These are phyloP conservation scores for Mamestra brassicae DNA, from an alignment of 2,888 invertebrate genomes.

Conservation along the genomic window DNA sequence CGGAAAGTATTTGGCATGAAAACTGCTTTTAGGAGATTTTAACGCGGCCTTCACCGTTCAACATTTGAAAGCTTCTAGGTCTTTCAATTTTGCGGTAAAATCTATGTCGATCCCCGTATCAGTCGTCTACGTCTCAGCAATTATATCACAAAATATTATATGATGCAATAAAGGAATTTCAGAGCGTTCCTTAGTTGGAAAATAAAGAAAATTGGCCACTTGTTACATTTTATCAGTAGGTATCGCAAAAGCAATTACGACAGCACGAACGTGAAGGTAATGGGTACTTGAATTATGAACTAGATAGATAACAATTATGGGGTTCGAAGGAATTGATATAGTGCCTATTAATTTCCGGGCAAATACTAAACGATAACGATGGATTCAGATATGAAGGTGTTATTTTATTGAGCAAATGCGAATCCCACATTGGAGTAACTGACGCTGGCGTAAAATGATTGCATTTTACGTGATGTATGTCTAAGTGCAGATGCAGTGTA, in stretches of 20 bases:
- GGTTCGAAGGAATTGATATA: constrained; percentile 55
- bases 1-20: constrained; percentile 19
- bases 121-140: constrained; percentile 2
- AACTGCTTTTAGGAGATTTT: constrained; percentile 7
- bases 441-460: constrained; percentile 60
- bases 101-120: neutral
- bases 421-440: constrained; percentile 59
- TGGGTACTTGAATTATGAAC: constrained; percentile 64
- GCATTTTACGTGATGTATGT: constrained; percentile 71
- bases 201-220: constrained; percentile 63
- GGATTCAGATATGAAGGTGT: constrained; percentile 18
- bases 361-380: constrained; percentile 20
- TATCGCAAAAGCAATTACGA: constrained; percentile 68
- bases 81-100: constrained; percentile 6
- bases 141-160: constrained; percentile 35
- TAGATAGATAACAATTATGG: constrained; percentile 58
- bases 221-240: constrained; percentile 63
- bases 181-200: constrained; percentile 40
- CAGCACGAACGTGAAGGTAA: constrained; percentile 61
- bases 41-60: constrained; percentile 13
- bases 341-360: constrained; percentile 48
- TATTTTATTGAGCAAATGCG: constrained; percentile 37
- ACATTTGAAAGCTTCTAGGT: constrained; percentile 6
- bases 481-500: constrained; percentile 72
- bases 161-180: constrained; percentile 26